Evolutionary conservation across 2,113 vertebrate genomes (phyloP), one percentile per base, ranked within the genome.

Genomic region (Enhydra lutris): DNA sequence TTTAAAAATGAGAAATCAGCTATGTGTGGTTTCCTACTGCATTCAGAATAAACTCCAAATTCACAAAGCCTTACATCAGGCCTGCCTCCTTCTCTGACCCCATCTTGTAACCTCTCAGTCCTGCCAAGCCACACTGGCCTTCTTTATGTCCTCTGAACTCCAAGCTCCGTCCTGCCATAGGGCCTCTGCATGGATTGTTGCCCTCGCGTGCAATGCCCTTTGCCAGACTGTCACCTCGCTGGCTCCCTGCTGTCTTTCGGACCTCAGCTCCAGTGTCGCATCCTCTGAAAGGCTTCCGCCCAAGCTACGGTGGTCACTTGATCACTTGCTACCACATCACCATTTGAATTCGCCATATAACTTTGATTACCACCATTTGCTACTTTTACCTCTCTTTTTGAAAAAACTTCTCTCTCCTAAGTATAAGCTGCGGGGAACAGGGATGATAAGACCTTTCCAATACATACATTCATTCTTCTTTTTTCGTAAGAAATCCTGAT

Each of bases 141-240:
- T 74, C 63, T 57, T 31, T 50, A 45, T 55, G 42, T 26, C 20
- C 45, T 26, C 65, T 39, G 23, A 18, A 76, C 21, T n/a, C 76
- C 23, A 47, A 85, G 80, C 21, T 31, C 34, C 6, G 57, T 76
- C 69, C 59, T 26, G 50, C 39, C 7, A 1, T 10, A 45, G 79
- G 79, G 57, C 10, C 5, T 87, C 14, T 34, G 21, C n/a, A 36
- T 20, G 24, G 59, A 10, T 17, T 71, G 34, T 9, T 82, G 47
- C n/a, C 47, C 45, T 82, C 65, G 20, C 39, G 63, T 85, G 65
- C 1, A 9, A 47, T 24, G 18, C 29, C 82, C 86, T 42, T 50
- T 1, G 0, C 29, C 42, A 69, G 21, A 76, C 39, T 29, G 65
- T 67, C 63, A 42, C 14, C 4, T 80, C 0, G 0, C 2, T 59